phyloP scores from a whole-genome alignment of 2,797 vertebrate species.

The Takifugu ocellatus region DNA sequence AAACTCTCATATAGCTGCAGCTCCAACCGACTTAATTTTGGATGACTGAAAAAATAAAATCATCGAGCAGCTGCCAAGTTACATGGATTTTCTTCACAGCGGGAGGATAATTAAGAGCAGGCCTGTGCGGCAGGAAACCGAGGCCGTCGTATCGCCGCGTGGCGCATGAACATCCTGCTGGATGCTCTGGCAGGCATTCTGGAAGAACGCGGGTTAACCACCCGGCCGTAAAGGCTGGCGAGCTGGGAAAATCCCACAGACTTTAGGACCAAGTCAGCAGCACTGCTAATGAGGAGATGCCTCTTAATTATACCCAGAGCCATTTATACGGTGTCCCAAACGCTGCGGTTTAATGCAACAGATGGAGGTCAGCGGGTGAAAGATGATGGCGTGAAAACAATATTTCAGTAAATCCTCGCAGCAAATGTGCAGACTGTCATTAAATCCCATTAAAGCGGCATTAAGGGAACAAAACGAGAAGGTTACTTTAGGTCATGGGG shows the following conservation, averaged over 20 bases:
- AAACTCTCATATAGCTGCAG: background rate
- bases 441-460: no score
- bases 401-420: no score
- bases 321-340: slow-evolving; percentile 41
- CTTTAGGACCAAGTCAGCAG: slow-evolving; percentile 62
- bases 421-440: no score
- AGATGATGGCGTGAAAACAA: background rate
- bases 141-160: slow-evolving; percentile 58
- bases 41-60: slow-evolving; percentile 15
- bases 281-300: slow-evolving; percentile 60
- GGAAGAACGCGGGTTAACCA: slow-evolving; percentile 51
- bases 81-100: slow-evolving; percentile 60
- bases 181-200: slow-evolving; percentile 52
- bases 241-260: slow-evolving; percentile 59
- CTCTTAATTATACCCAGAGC: slow-evolving; percentile 46
- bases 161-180: slow-evolving; percentile 62
- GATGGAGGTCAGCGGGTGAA: slow-evolving; percentile 6
- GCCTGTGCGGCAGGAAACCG: slow-evolving; percentile 52
- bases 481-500: no score
- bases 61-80: slow-evolving; percentile 59
- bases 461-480: no score
- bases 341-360: slow-evolving; percentile 4
- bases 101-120: slow-evolving; percentile 74
- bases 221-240: slow-evolving; percentile 52
- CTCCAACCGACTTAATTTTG: slow-evolving; percentile 10